These are phyloP conservation scores for Fragariocoptes setiger DNA, from an alignment of 1,140 invertebrate genomes.

Conservation along the genomic window DNA sequence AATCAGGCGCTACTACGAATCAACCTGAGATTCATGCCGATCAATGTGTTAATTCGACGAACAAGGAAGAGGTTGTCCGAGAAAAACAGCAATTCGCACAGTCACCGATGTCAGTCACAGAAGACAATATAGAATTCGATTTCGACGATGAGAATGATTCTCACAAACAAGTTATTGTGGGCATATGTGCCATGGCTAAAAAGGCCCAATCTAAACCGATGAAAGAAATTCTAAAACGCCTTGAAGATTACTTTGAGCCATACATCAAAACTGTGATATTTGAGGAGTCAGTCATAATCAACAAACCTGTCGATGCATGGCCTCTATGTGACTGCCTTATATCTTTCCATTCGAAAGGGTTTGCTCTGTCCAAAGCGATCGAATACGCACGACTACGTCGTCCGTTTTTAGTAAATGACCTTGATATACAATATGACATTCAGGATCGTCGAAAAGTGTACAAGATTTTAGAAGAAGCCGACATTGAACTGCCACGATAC, in stretches of 20 bases:
- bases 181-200: constrained; percentile 92
- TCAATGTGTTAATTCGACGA: no score
- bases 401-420: constrained; percentile 90
- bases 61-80: no score
- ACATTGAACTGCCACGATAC: constrained; percentile 88
- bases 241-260: constrained; percentile 71
- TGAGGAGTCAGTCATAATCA: constrained; percentile 66
- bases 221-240: constrained; percentile 74
- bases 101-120: no score
- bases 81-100: no score
- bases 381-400: constrained; percentile 69
- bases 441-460: constrained; percentile 70
- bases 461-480: constrained; percentile 61
- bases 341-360: constrained; percentile 88
- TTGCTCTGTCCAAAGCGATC: constrained; percentile 91
- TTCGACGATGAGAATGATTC: background rate
- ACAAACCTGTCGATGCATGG: constrained; percentile 89
- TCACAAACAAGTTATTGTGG: constrained; percentile 50
- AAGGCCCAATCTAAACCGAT: constrained; percentile 94
- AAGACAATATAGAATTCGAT: no score
- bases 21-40: no score
- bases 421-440: constrained; percentile 92
- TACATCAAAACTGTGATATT: constrained; percentile 77
- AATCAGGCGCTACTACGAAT: no score
- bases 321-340: constrained; percentile 87